Base-by-base conservation (phyloP, 2,888 invertebrate species). In the Rhaphigaster nebulosa region DNA sequence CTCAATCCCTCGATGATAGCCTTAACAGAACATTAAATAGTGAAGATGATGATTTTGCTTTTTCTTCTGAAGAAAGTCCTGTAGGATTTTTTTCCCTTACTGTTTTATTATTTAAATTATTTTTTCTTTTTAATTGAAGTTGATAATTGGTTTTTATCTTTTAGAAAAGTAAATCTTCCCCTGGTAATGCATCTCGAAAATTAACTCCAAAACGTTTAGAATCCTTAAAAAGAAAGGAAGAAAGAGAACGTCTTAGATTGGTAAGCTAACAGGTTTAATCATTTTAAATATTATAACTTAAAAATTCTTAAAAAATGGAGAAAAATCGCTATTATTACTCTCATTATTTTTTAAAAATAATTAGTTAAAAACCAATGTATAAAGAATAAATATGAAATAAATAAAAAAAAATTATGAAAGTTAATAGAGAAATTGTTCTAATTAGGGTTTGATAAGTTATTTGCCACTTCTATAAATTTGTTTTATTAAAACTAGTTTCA, bases 191-290 rank as follows among this genome's bases (percentile, higher is more conserved):
- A 41, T 41, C 50, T 26, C 93, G 92, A 91, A 93, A 93, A 91
- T 92, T 94, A 90, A 94, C 94, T 23, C 94, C 94, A 0, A 94
- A 93, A 91, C 94, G 94, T 94, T 89, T 95, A 87, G 95, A 95
- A 93, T 94, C 94, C 29, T 94, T 94, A 13, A 95, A 95, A 92
- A 95, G 94, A 93, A 94, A 94, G 80, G 95, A 95, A 92, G 95
- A 95, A 92, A 94, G 94, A 90, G 94, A 95, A 92, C 94, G 94
- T 92, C 92, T 91, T 91, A 70, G 92, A 92, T 41, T 92, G 91
- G 94, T 94, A 91, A 95, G 50, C 15, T 26, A n/a, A 88, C 18
- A 52, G 18, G 18, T 26, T 60, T 45, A 50, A n/a, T 23, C 65
- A 65, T 65, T 65, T 29, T n/a, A 60, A n/a, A 12, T 52, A 87